Base-by-base conservation (phyloP, 2,888 invertebrate genomes). In the Caenorhabditis plicata region DNA sequence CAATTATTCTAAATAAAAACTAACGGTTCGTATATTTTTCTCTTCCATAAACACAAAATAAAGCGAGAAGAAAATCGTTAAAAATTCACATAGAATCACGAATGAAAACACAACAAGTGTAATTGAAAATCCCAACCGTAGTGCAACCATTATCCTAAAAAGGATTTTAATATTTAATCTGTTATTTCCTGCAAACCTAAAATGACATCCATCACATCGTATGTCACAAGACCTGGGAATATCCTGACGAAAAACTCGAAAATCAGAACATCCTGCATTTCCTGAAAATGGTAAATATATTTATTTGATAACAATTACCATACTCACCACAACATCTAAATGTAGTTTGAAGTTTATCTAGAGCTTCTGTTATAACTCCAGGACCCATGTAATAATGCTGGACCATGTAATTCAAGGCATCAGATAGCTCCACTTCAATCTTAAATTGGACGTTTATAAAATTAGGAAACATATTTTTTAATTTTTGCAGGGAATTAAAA, bases 321-420 rank as follows among this genome's bases (percentile, higher is more conserved):
- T 13, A 41, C 53, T 50, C 33, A 74, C 76, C 78, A 55, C 78
- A 78, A 53, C 78, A 78, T 45, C 78, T 48, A 41, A 78, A 78
- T 8, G 78, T 75, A 33, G 71, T 70, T 45, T 80, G 80, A 7
- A 80, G 60, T 11, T 72, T 65, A 43, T 80, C 80, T 13, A 81
- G 47, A 2, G 73, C 70, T 46, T 80, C 78, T 36, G 78, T 77
- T 5, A 81, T 68, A 17, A 80, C 67, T 7, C 77, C 73, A 5
- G 80, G 54, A 0, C 78, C 78, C 54, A 75, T 75, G 46, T 80
- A 79, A 53, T 80, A 80, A 56, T 80, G 78, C 41, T 81, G 80
- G 5, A 79, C 78, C 80, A 80, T 80, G 57, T 78, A 80, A 39
- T 73, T 75, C 15, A 80, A 45, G 1, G 80, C 80, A 48, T 80